Evolutionary conservation across 2,113 vertebrate genomes (phyloP), one percentile per base, ranked within the genome.

Genomic region (Melanotaenia duboulayi): DNA sequence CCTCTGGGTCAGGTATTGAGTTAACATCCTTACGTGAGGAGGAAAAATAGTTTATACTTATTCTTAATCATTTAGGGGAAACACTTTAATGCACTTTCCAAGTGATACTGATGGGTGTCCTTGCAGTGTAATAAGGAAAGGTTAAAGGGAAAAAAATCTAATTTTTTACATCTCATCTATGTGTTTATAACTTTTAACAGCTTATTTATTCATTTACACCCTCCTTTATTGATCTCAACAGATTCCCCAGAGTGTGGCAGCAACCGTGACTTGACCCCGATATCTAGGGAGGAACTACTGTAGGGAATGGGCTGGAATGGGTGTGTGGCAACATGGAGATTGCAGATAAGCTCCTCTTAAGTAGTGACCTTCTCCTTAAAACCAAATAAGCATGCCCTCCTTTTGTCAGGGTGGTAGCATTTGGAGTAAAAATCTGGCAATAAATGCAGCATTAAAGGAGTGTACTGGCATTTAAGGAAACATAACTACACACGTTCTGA

Each of bases 1-100:
- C 78, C 57, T 64, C 39, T 48, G 67, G 67, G 63, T 64, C 68
- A 76, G 46, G 37, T 71, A 37, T 55, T 52, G 55, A 57, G 20
- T 35, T 54, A 72, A 59, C 22, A 51, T 14, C 28, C 24, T 32
- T 40, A 78, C 60, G 54, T 12, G 5, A 63, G 22, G 48, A 68
- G 9, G 68, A 51, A 3, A 50, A 40, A 49, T 42, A 0, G 20
- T 62, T 62, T 60, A 19, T 19, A 60, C 2, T 14, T 17, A 64
- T 24, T 59, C 28, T 23, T 24, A 54, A 12, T 61, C 11, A 61
- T 35, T 25, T 24, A 19, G 55, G 50, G 65, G 55, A 61, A 32
- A 28, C 16, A n/a, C 54, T 4, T 44, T n/a, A 11, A 14, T 23
- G 48, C 11, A 4, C 32, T 17, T 22, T 39, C 7, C 5, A 13